Evolutionary conservation across 2,797 vertebrate species (phyloP).

Genomic region (Acrossocheilus fasciatus): DNA sequence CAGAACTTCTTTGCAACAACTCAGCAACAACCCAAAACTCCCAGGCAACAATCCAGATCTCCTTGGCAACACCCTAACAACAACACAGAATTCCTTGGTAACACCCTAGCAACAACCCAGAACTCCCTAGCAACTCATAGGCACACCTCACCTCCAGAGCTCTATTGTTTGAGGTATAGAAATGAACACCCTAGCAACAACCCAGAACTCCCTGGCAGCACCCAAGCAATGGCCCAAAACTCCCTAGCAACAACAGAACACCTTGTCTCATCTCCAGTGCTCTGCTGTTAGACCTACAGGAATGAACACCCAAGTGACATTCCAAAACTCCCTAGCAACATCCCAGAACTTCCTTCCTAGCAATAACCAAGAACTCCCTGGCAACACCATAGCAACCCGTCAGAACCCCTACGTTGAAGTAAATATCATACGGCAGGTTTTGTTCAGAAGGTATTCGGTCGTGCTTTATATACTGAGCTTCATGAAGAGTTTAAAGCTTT

Average conservation of each 20-base stretch:
- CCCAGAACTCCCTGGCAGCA: background rate
- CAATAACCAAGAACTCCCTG: background rate
- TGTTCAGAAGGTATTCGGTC: background rate
- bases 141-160: too few relatives aligned
- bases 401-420: background rate
- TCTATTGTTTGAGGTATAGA: too few relatives aligned
- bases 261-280: too few relatives aligned
- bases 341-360: too few relatives aligned
- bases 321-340: background rate
- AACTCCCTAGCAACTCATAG: background rate
- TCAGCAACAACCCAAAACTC: background rate
- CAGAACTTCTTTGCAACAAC: background rate
- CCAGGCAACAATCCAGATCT: background rate
- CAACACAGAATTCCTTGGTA: fast-evolving
- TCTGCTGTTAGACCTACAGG: too few relatives aligned
- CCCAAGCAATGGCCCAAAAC: background rate
- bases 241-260: background rate
- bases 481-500: background rate
- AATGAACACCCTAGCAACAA: background rate
- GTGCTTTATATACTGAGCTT: background rate
- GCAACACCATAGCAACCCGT: background rate
- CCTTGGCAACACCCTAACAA: background rate
- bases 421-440: background rate
- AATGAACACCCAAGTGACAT: background rate
- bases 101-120: background rate